These are phyloP conservation scores for Holotrichia oblita DNA, from an alignment of 1,140 invertebrate genomes.

Conservation along the genomic window DNA sequence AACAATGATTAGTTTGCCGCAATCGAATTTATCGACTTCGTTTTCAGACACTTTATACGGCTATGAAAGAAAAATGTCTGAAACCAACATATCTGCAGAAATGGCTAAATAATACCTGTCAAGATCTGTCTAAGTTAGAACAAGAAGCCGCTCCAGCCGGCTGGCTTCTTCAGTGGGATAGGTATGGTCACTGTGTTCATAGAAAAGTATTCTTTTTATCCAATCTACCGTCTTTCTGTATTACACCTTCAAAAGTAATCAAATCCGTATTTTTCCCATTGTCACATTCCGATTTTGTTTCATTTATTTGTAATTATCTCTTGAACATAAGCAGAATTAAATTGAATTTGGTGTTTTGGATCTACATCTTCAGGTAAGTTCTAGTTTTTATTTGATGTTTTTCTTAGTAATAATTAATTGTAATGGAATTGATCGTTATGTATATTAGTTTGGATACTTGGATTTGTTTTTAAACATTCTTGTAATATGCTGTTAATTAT, in stretches of 20 bases:
- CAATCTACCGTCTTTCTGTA: background rate
- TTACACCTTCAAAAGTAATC: background rate
- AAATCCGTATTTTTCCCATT: background rate
- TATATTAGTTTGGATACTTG: too few species aligned
- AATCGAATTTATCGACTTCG: slow-evolving; percentile 41
- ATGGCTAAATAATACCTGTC: slow-evolving; percentile 67
- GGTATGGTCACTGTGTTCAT: slow-evolving; percentile 64
- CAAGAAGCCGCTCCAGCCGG: too few species aligned
- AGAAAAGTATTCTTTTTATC: slow-evolving; percentile 19
- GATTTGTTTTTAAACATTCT: too few species aligned
- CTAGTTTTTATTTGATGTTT: background rate
- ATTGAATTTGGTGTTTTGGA: background rate
- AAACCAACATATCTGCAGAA: too few species aligned
- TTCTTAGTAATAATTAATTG: too few species aligned
- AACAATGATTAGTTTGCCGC: too few species aligned
- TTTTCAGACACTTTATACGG: slow-evolving; percentile 69
- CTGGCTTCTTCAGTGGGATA: slow-evolving; percentile 82
- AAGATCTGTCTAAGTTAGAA: slow-evolving; percentile 68
- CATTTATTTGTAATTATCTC: slow-evolving; percentile 10
- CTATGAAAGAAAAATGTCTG: too few species aligned
- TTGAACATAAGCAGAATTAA: slow-evolving; percentile 11
- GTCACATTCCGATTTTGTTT: slow-evolving; percentile 9
- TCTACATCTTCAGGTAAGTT: slow-evolving; percentile 6
- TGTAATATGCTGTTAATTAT: too few species aligned
- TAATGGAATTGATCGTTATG: too few species aligned